Evolutionary conservation across 2,797 vertebrate genomes (phyloP), one percentile per base, ranked within the genome.

Genomic region (Natrix natrix): DNA sequence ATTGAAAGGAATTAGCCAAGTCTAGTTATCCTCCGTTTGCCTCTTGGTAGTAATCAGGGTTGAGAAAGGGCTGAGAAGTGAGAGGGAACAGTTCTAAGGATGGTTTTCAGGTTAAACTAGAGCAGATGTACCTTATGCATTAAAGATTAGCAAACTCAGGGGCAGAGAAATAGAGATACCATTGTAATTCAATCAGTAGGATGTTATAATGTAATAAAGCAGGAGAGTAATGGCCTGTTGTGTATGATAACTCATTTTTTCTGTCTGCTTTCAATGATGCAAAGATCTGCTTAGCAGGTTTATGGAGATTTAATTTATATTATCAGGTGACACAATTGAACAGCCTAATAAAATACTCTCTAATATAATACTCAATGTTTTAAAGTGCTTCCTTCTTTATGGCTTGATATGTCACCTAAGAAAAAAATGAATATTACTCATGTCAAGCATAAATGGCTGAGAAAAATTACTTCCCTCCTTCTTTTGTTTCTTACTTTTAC

Each of bases 261-360:
- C 93, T 93, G 93, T 91, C 93, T 63, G 87, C 93, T 91, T 57
- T 86, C 93, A 91, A 86, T 93, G 93, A 91, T 91, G 93, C 93
- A 91, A 69, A 93, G 93, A 93, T 93, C 93, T 89, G 90, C 93
- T 91, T 91, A 63, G 93, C 48, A 59, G 90, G 57, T 91, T 93
- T 86, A 93, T 93, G 87, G 93, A 91, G 90, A 93, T 91, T 93
- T 93, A 93, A 93, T 93, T 93, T 93, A 91, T 91, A 63, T 74
- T 66, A 89, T 91, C 90, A n/a, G 48, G 83, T 93, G 93, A 91
- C 87, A 91, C 90, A 89, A 91, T 52, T 57, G 87, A 93, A 48
- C 90, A 89, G 90, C 87, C 90, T 59, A 16, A 74, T 93, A 91
- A 93, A 93, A 93, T 93, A 89, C 59, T 13, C 69, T 87, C 87